A percentile compares a stretch with the other conserved stretches of the same genome.
Conservation (phyloP, 2,797 vertebrate genomes). For the Melanotaenia nigrans region DNA sequence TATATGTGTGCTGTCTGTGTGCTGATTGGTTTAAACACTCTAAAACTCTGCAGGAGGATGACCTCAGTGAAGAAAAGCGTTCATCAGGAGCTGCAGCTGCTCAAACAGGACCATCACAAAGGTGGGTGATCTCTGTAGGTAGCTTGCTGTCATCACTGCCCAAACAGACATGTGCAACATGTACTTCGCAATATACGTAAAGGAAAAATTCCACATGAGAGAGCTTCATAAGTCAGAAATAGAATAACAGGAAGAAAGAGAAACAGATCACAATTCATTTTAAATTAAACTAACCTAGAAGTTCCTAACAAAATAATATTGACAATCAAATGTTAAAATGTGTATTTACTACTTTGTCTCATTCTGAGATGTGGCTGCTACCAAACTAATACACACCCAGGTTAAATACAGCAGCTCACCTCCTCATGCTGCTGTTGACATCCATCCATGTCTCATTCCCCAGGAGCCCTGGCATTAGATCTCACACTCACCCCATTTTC, state of each 20-base stretch:
- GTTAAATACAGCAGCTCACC: constrained; percentile 11
- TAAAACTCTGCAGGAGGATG: constrained; percentile 77
- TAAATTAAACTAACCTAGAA: not conserved
- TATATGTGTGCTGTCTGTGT: constrained; percentile 23
- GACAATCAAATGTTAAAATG: not conserved
- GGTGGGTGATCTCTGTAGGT: constrained; percentile 70
- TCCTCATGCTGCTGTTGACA: constrained; percentile 26
- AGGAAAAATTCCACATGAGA: constrained; percentile 21
- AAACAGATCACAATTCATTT: not conserved
- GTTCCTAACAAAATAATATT: not conserved
- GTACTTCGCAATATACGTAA: constrained; percentile 13
- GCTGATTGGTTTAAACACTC: constrained; percentile 69
- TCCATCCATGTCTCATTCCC: constrained; percentile 30
- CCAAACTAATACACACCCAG: not conserved
- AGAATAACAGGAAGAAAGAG: not conserved
- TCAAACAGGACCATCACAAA: constrained; percentile 86
- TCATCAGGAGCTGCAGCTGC: constrained; percentile 84
- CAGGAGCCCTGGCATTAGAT: constrained; percentile 33
- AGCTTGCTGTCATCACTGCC: constrained; percentile 41
- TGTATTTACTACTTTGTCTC: not conserved
- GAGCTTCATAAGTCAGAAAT: constrained; percentile 2
- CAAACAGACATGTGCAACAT: constrained; percentile 34
- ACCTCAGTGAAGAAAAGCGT: constrained; percentile 79
- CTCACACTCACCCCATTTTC: constrained; percentile 20
- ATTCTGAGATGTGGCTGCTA: not conserved